A percentile compares a stretch with the other conserved stretches of the same genome.
Evolutionary conservation across 2,797 vertebrate species (phyloP).

Genomic region (Manis javanica): DNA sequence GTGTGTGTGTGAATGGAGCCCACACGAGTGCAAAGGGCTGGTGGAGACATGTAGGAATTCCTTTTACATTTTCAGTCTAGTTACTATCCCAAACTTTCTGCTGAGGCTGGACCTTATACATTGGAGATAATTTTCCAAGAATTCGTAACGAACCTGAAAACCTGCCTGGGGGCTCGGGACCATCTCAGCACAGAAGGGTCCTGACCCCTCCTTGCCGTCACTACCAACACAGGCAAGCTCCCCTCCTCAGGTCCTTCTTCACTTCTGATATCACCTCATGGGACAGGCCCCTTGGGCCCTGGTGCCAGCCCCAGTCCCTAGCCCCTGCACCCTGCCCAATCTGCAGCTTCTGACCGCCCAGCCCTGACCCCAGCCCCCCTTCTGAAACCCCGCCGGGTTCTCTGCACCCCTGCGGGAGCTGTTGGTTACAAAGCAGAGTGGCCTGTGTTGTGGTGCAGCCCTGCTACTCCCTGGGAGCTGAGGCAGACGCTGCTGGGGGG

Average conservation of each 20-base stretch:
- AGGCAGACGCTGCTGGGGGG: not conserved
- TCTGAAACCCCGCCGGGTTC: not conserved
- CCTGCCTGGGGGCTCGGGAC: not conserved
- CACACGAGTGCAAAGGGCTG: not conserved
- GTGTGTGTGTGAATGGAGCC: not conserved
- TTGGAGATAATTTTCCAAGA: not conserved
- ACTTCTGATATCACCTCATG: not conserved
- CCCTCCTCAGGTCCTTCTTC: not conserved
- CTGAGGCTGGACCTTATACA: not conserved
- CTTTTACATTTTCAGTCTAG: not conserved
- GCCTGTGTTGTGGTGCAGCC: rapidly evolving
- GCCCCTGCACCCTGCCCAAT: not conserved
- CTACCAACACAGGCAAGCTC: not conserved
- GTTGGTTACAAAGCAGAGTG: not conserved
- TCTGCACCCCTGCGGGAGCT: rapidly evolving
- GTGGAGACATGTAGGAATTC: not conserved
- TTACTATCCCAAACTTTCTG: not conserved
- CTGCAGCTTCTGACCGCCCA: not conserved
- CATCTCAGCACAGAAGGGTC: not conserved
- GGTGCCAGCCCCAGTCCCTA: not conserved
- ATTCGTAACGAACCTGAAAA: not conserved
- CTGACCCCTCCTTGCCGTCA: not conserved
- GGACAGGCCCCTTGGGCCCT: not conserved
- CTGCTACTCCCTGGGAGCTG: rapidly evolving
- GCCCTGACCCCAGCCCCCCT: not conserved